These are phyloP conservation scores for Orchestia grillus DNA, from an alignment of 1,140 invertebrate genomes.

Conservation along the genomic window DNA sequence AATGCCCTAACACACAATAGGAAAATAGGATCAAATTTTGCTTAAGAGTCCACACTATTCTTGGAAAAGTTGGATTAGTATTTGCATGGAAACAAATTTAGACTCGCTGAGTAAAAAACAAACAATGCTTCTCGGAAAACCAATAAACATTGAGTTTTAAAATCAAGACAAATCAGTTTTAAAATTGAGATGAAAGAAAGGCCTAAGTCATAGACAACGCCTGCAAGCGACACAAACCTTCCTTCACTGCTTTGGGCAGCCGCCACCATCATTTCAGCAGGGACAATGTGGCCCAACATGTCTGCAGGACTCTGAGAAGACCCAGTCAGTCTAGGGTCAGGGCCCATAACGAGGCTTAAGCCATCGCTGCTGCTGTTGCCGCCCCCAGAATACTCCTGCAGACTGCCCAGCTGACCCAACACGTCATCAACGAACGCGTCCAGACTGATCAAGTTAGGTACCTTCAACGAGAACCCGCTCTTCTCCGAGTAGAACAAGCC, in stretches of 20 bases:
- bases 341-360: neutral
- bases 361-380: constrained; percentile 25
- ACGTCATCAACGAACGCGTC: constrained; percentile 53
- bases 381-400: constrained; percentile 35
- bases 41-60: no score
- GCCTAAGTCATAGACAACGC: no score
- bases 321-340: neutral
- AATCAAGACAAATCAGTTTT: no score
- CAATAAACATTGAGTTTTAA: no score
- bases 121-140: no score
- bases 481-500: neutral
- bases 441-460: constrained; percentile 59
- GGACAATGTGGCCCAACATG: neutral
- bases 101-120: no score
- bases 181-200: no score
- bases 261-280: neutral
- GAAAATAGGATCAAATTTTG: no score
- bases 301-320: neutral
- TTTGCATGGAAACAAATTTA: no score
- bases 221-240: neutral
- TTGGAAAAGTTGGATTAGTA: no score
- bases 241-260: neutral
- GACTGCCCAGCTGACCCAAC: constrained; percentile 46
- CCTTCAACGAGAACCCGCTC: neutral
- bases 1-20: no score